A percentile compares a stretch with the other conserved stretches of the same genome.
These are phyloP conservation scores for Peromyscus maniculatus DNA, from an alignment of 2,113 vertebrate genomes.

Conservation along the genomic window DNA sequence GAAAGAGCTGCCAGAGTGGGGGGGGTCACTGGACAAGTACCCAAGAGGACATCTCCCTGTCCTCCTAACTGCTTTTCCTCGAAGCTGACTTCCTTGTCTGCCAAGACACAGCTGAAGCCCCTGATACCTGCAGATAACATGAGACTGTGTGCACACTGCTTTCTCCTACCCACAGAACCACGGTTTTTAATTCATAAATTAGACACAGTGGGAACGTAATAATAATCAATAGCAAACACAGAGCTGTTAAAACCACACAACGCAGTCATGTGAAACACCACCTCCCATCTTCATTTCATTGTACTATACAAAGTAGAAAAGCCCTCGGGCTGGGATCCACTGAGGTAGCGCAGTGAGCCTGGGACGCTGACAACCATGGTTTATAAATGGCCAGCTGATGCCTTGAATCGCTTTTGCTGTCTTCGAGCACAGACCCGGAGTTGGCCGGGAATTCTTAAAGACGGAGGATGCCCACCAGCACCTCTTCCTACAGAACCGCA, in stretches of 20 bases:
- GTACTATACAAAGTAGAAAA: not conserved
- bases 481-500: not conserved
- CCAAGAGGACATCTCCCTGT: rapidly evolving
- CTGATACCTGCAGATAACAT: too few species aligned
- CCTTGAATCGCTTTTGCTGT: rapidly evolving
- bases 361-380: not conserved
- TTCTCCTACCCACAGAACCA: not conserved
- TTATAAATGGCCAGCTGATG: not conserved
- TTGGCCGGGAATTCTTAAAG: not conserved
- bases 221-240: not conserved
- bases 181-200: not conserved
- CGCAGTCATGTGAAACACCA: not conserved
- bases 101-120: too few species aligned
- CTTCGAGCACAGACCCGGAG: not conserved
- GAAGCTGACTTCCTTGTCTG: not conserved
- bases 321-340: rapidly evolving
- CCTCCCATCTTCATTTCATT: too few species aligned
- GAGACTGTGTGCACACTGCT: rapidly evolving
- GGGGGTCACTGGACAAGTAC: rapidly evolving
- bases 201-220: not conserved
- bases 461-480: rapidly evolving
- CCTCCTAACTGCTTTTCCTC: rapidly evolving
- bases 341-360: not conserved
- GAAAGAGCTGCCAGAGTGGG: rapidly evolving
- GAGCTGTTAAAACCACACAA: rapidly evolving